phyloP scores from a whole-genome alignment of 2,797 vertebrate genomes.

The Cynodonichthys magdalenae region DNA sequence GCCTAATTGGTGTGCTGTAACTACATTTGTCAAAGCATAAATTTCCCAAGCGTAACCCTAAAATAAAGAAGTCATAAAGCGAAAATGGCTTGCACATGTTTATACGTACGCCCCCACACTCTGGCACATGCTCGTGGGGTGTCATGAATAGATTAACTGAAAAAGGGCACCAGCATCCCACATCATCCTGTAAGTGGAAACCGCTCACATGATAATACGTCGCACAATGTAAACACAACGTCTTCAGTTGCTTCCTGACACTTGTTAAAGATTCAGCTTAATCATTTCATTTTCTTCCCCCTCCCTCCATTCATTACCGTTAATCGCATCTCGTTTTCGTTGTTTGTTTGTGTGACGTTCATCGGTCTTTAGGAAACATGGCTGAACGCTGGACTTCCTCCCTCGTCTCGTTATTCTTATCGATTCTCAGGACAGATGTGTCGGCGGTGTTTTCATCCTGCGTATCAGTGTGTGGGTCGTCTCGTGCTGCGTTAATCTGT shows the following conservation, averaged over 20 bases:
- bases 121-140: slow-evolving; percentile 27
- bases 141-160: slow-evolving; percentile 54
- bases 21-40: slow-evolving; percentile 75
- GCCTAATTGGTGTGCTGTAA: slow-evolving; percentile 59
- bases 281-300: slow-evolving; percentile 49
- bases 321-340: slow-evolving; percentile 17
- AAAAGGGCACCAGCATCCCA: slow-evolving; percentile 52
- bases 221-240: slow-evolving; percentile 47
- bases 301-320: slow-evolving; percentile 35
- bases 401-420: slow-evolving; percentile 51
- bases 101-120: slow-evolving; percentile 35
- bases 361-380: slow-evolving; percentile 40
- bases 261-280: slow-evolving; percentile 57
- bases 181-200: slow-evolving; percentile 28
- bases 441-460: slow-evolving; percentile 27
- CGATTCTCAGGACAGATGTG: slow-evolving; percentile 33
- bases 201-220: slow-evolving; percentile 36
- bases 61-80: slow-evolving; percentile 62
- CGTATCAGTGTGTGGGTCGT: not conserved
- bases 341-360: slow-evolving; percentile 26
- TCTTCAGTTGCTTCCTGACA: slow-evolving; percentile 48
- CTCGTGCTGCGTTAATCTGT: not conserved
- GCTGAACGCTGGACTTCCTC: slow-evolving; percentile 43
- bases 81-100: slow-evolving; percentile 48
- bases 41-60: slow-evolving; percentile 71